Base-by-base conservation (phyloP, 2,888 invertebrate species). In the Brachyptera putata region DNA sequence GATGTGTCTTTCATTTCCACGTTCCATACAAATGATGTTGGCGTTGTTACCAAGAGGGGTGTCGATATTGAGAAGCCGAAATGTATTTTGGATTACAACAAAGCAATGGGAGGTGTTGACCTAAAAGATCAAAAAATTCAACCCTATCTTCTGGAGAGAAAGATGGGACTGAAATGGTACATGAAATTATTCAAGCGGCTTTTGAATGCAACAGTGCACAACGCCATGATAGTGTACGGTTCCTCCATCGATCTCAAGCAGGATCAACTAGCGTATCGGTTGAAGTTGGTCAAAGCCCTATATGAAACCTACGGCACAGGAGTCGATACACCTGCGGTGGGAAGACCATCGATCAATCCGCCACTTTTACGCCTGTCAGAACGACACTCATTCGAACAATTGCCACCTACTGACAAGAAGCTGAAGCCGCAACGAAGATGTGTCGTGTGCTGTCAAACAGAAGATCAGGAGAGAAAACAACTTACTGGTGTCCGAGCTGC, bases 351-450 rank as follows among this genome's bases (percentile, higher is more conserved):
- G 9, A 58, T 53, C 49, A 53, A 58, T 16, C 50, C 50, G 22
- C 37, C 58, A 36, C 50, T 50, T 13, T 22, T 16, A 34, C 21
- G 58, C 22, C 49, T 58, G 11, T n/a, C 49, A 1, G 49, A 30
- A 30, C 46, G 58, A 13, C 58, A 49, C 25, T 58, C 58, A 49
- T 49, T 58, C 11, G 49, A 36, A 13, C 25, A 34, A 14, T 48
- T 58, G 34, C 58, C 49, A 11, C 30, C 34, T 11, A 26, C 49
- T 9, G 46, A 46, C n/a, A 49, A 49, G 49, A 34, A 16, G 4
- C n/a, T n/a, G n/a, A 48, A 58, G 26, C 30, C 49, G n/a, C 49
- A 58, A 58, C 5, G 58, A n/a, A 24, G 18, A 58, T 58, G 58
- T 24, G 34, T 49, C n/a, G 58, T 49, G 16, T 58, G 58, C 14